Evolutionary conservation across 2,113 vertebrate species (phyloP).

Genomic region (Oenanthe melanoleuca): DNA sequence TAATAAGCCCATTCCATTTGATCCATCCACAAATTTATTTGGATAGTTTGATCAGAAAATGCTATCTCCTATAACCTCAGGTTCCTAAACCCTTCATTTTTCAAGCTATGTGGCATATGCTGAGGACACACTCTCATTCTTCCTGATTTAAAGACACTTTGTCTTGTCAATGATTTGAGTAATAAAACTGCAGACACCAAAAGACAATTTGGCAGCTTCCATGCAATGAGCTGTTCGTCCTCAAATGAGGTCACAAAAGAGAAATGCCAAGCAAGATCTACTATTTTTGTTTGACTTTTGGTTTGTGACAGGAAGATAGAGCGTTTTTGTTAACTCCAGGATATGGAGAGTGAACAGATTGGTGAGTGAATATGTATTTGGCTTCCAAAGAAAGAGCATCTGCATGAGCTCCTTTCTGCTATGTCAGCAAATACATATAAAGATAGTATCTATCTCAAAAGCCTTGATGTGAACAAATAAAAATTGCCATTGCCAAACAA

Average conservation of each 20-base stretch:
- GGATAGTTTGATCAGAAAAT: background rate
- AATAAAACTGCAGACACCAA: background rate
- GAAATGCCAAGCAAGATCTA: background rate
- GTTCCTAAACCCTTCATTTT: background rate
- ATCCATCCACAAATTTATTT: background rate
- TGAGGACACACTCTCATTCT: background rate
- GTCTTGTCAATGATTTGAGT: background rate
- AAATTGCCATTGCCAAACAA: background rate
- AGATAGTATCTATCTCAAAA: background rate
- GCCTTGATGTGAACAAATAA: background rate
- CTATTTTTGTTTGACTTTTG: background rate
- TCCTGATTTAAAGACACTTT: background rate
- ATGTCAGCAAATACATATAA: background rate
- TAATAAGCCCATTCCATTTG: background rate
- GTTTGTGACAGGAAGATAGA: background rate
- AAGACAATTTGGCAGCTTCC: background rate
- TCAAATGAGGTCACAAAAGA: background rate
- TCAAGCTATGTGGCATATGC: background rate
- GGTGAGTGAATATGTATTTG: background rate
- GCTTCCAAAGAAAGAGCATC: background rate
- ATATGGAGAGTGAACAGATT: background rate
- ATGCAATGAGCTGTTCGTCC: background rate
- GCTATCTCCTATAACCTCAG: background rate
- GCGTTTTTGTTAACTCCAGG: background rate
- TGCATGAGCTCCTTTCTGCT: constrained; percentile 24